phyloP scores from a whole-genome alignment of 2,113 vertebrate genomes.

The Copsychus sechellarum region DNA sequence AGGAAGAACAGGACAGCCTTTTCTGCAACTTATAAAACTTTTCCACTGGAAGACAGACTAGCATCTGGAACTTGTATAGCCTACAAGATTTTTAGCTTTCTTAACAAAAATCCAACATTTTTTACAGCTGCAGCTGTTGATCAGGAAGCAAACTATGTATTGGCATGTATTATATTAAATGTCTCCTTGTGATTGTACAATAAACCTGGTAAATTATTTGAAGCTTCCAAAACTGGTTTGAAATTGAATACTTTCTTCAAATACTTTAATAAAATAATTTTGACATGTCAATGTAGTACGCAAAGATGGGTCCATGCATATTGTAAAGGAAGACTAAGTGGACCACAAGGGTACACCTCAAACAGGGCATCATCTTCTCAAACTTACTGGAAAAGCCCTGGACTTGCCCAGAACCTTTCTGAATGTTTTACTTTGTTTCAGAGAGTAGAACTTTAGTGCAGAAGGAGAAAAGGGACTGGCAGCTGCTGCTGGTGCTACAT shows the following conservation, averaged over 20 bases:
- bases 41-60: neutral
- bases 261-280: neutral
- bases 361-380: neutral
- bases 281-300: neutral
- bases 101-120: neutral
- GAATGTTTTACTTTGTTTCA: neutral
- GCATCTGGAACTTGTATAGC: neutral
- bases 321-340: neutral
- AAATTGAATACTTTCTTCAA: slow-evolving; percentile 21
- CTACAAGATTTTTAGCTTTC: neutral
- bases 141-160: slow-evolving; percentile 1
- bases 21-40: neutral
- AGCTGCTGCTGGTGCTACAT: neutral
- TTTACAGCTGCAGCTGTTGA: neutral
- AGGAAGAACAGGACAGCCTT: neutral
- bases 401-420: neutral
- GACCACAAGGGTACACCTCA: neutral
- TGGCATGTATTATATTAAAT: neutral
- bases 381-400: neutral
- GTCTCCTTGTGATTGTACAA: neutral
- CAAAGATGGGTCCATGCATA: neutral
- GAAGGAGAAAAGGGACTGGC: neutral
- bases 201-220: slow-evolving; percentile 4
- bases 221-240: slow-evolving; percentile 15
- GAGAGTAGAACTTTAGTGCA: neutral